Base-by-base conservation (phyloP, 2,888 invertebrate species). In the Ametastegia equiseti region DNA sequence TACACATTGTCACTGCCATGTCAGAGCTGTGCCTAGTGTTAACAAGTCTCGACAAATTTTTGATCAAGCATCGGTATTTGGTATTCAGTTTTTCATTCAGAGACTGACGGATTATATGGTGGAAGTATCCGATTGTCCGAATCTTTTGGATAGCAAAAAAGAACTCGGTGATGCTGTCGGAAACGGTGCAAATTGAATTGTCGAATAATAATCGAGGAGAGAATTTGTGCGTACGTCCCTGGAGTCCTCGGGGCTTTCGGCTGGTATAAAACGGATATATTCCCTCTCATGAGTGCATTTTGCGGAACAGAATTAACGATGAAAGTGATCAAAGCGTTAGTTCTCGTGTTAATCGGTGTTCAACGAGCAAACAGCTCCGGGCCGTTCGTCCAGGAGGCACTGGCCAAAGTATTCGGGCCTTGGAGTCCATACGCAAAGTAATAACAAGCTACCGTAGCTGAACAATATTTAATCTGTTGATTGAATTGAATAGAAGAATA, bases 401-500 rank as follows among this genome's bases (percentile, higher is more conserved):
- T 88, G 27, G 83, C 85, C 45, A 88, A 84, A 83, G 82, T 88
- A 27, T 83, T 89, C 23, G 86, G 87, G 36, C 82, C 81, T 15
- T 57, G 67, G 80, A 47, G 23, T 47, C 36, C 80, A 45, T 80
- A 80, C 67, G 5, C 65, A 5, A 80, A 80, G 80, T 80, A 67
- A 30, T 67, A 57, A 75, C 27, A 45, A n/a, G n/a, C 60, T 11
- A 60, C 27, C 11, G 30, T 33, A 33, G n/a, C 9, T 45, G 11
- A 69, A 69, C 7, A n/a, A n/a, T n/a, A n/a, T n/a, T n/a, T n/a
- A n/a, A n/a, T 71, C 23, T 47, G 71, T 47, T 71, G 27, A 71
- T 47, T 42, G 23, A 1, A 71, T 47, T 71, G 42, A n/a, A 47
- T 6, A 54, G 19, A n/a, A 1, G 2, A 63, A 63, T 30, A 30